Evolutionary conservation across 2,797 vertebrate genomes (phyloP).

Genomic region (Phaenicophaeus curvirostris): DNA sequence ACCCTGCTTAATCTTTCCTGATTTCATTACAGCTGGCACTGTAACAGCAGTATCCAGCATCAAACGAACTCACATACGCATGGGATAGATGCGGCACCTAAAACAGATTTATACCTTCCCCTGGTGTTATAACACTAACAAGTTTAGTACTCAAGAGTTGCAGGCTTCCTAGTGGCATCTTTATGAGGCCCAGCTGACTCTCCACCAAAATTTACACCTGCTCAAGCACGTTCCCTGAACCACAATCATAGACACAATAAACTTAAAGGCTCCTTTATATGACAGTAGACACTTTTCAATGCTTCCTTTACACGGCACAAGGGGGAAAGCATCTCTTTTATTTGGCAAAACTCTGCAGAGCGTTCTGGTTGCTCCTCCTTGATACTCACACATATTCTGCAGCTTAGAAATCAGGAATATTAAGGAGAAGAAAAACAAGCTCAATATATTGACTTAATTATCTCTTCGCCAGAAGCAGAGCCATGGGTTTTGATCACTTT

Average conservation of each 20-base stretch:
- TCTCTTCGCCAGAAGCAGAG: background rate
- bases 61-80: background rate
- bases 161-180: constrained; percentile 67
- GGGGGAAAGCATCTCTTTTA: background rate
- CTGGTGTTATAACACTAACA: constrained; percentile 62
- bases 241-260: constrained; percentile 56
- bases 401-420: background rate
- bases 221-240: constrained; percentile 52
- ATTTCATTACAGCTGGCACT: background rate
- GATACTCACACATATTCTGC: background rate
- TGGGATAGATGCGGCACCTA: background rate
- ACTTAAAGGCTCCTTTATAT: constrained; percentile 49
- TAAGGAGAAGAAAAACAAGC: background rate
- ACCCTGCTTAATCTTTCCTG: background rate
- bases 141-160: constrained; percentile 55
- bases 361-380: background rate
- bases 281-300: background rate
- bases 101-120: constrained; percentile 59
- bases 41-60: background rate
- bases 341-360: background rate
- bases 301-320: background rate
- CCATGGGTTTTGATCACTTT: background rate
- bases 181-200: constrained; percentile 65
- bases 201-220: constrained; percentile 67
- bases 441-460: background rate